Conservation (phyloP, 2,888 invertebrate species). For the Euspilapteryx auroguttella region DNA sequence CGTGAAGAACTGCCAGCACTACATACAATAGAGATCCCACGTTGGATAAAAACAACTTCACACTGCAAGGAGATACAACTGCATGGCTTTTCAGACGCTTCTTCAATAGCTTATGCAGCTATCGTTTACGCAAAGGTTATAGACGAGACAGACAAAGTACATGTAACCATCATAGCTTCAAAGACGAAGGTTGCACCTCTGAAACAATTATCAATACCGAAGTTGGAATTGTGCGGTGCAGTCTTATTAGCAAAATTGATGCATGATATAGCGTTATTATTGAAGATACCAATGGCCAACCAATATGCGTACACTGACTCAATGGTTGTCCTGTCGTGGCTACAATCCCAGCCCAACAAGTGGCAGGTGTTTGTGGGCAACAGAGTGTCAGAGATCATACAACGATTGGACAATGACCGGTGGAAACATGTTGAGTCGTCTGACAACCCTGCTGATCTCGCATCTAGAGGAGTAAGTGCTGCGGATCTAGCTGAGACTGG, state of each 20-base stretch:
- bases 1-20: conserved; percentile 2
- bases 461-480: background rate
- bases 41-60: background rate
- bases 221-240: conserved; percentile 1
- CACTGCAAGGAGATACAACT: conserved; percentile 1
- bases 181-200: conserved; percentile 1
- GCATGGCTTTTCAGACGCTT: conserved; percentile 6
- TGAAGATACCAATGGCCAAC: background rate
- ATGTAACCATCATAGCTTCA: conserved; percentile 5
- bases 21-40: background rate
- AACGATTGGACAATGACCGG: background rate
- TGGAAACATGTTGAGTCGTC: background rate
- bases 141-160: background rate
- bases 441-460: background rate
- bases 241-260: background rate
- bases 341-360: background rate
- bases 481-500: background rate
- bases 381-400: background rate
- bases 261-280: background rate
- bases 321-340: background rate
- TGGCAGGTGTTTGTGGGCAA: conserved; percentile 2
- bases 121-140: conserved; percentile 3
- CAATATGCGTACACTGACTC: conserved; percentile 1
- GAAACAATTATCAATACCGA: background rate
- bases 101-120: conserved; percentile 4